Conservation (phyloP, 2,888 invertebrate genomes). For the Agrotis segetum region DNA sequence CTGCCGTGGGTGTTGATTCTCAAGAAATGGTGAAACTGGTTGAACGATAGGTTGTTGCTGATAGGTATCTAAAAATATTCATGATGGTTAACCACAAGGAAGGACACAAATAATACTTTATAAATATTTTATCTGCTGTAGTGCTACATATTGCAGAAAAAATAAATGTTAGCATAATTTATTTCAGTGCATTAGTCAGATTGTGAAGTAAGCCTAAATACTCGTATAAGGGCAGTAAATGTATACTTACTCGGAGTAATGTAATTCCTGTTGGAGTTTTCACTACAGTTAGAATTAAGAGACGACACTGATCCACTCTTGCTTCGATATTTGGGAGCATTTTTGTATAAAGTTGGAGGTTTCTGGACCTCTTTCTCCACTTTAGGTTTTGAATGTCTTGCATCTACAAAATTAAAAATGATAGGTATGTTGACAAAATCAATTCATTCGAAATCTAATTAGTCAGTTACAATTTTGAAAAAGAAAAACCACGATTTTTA, state of each 20-base stretch:
- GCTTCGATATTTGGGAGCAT: conserved; percentile 78
- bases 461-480: too few relatives aligned
- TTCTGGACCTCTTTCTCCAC: conserved; percentile 61
- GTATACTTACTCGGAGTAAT: conserved; percentile 62
- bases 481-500: too few relatives aligned
- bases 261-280: conserved; percentile 66
- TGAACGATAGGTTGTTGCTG: conserved; percentile 72
- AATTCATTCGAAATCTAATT: too few relatives aligned
- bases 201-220: too few relatives aligned
- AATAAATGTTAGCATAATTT: too few relatives aligned
- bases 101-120: neutral
- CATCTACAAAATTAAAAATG: conserved; percentile 72
- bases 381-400: conserved; percentile 69
- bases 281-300: conserved; percentile 80
- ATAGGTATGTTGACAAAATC: too few relatives aligned
- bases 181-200: too few relatives aligned
- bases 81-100: neutral
- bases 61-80: conserved; percentile 69
- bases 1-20: conserved; percentile 76
- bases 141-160: too few relatives aligned
- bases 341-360: conserved; percentile 68
- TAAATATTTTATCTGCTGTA: too few relatives aligned
- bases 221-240: neutral
- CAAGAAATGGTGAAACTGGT: conserved; percentile 74
- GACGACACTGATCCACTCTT: conserved; percentile 83